These are phyloP conservation scores for Eulemur albifrons DNA, from an alignment of 2,797 vertebrate genomes.

Conservation along the genomic window DNA sequence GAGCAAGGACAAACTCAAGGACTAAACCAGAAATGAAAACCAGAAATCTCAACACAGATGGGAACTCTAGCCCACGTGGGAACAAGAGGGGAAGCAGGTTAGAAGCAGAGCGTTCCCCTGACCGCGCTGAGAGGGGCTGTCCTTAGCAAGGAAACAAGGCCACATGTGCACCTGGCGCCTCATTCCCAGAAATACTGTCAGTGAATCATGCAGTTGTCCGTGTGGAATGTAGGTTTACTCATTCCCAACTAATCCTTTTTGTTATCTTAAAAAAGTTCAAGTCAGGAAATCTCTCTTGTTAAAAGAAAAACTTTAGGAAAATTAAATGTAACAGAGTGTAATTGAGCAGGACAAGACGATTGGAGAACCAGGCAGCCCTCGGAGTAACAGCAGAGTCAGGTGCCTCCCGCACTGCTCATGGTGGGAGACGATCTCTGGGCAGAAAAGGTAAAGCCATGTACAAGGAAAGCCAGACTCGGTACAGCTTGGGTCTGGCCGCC, in stretches of 20 bases:
- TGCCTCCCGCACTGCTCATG: no score
- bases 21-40: not conserved
- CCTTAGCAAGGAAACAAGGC: not conserved
- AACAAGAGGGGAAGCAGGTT: no score
- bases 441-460: not conserved
- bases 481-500: not conserved
- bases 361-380: not conserved
- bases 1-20: not conserved
- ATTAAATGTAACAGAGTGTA: no score
- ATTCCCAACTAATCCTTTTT: not conserved
- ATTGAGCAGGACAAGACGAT: not conserved
- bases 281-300: not conserved
- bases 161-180: not conserved
- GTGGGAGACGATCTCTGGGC: not conserved
- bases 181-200: not conserved
- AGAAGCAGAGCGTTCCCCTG: rapidly evolving
- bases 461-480: not conserved
- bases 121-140: rapidly evolving
- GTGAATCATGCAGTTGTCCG: not conserved
- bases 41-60: no score
- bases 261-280: not conserved
- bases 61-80: rapidly evolving
- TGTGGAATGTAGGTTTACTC: not conserved
- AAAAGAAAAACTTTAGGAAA: not conserved
- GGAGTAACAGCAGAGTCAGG: not conserved